phyloP scores from a whole-genome alignment of 2,113 vertebrate genomes.

The Bubo scandiacus region DNA sequence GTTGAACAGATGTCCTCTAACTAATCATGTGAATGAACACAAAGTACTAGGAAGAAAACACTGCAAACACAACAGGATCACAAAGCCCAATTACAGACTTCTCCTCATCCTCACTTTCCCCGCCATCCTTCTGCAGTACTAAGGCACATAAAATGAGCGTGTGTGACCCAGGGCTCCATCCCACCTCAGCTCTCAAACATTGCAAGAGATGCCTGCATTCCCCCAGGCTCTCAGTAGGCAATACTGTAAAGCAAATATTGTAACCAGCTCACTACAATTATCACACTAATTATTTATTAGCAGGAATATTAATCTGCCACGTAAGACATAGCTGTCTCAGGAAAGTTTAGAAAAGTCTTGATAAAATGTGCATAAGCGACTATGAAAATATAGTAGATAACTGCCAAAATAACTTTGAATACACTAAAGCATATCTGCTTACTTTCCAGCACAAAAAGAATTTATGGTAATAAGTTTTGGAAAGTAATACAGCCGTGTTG shows the following conservation, averaged over 20 bases:
- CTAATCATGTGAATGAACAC: not conserved
- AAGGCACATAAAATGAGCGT: not conserved
- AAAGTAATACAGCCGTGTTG: conserved; percentile 36
- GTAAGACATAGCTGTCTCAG: not conserved
- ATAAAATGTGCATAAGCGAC: conserved; percentile 41
- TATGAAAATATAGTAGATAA: conserved; percentile 34
- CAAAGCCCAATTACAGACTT: not conserved
- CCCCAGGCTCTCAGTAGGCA: not conserved
- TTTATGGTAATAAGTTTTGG: conserved; percentile 59
- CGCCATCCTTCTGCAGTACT: not conserved
- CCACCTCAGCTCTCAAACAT: not conserved
- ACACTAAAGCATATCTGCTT: conserved; percentile 40
- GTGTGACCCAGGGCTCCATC: not conserved
- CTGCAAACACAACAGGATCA: not conserved
- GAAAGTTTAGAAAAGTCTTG: conserved; percentile 60
- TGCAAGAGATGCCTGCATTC: not conserved
- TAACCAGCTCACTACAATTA: not conserved
- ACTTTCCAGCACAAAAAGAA: conserved; percentile 46
- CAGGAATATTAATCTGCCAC: not conserved
- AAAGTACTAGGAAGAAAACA: not conserved
- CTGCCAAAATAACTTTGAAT: conserved; percentile 46
- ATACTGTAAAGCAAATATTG: not conserved
- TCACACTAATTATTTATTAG: not conserved
- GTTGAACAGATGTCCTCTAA: not conserved
- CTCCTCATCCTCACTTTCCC: not conserved